These are phyloP conservation scores for Calameuta pallipes DNA, from an alignment of 2,888 invertebrate genomes.

Conservation along the genomic window DNA sequence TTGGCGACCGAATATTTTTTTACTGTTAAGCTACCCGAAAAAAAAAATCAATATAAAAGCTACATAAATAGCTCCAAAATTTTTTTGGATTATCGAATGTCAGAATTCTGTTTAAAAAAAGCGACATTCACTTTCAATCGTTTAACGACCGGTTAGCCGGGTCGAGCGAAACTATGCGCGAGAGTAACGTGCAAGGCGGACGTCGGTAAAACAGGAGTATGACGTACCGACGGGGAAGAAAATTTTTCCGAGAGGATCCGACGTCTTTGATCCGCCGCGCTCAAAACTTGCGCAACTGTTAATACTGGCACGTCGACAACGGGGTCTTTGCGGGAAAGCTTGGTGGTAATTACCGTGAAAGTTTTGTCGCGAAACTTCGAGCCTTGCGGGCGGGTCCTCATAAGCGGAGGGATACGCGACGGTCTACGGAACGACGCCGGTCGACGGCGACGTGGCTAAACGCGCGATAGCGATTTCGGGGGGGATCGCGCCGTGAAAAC, in stretches of 20 bases:
- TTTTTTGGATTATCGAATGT: neutral
- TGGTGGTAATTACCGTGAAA: slow-evolving; percentile 10
- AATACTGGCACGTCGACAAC: slow-evolving; percentile 10
- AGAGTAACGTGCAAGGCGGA: neutral
- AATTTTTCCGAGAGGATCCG: neutral
- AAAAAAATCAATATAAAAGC: neutral
- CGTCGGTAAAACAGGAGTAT: neutral
- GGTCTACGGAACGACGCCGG: neutral
- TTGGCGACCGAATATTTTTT: too few species aligned
- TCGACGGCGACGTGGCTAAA: slow-evolving; percentile 24
- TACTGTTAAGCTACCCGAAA: neutral
- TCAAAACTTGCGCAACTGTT: slow-evolving; percentile 13
- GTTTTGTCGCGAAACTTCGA: slow-evolving; percentile 7
- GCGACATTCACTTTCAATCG: neutral
- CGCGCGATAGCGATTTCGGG: slow-evolving; percentile 57
- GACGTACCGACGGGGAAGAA: neutral
- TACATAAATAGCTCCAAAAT: neutral
- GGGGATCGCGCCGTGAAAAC: slow-evolving; percentile 44
- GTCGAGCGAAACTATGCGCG: neutral
- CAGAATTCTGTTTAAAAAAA: neutral
- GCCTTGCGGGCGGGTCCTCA: neutral
- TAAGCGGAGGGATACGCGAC: neutral
- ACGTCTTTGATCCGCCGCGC: neutral
- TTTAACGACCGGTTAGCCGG: neutral
- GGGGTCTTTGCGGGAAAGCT: neutral